These are phyloP conservation scores for Euglossa dilemma DNA, from an alignment of 1,140 invertebrate species.

Conservation along the genomic window DNA sequence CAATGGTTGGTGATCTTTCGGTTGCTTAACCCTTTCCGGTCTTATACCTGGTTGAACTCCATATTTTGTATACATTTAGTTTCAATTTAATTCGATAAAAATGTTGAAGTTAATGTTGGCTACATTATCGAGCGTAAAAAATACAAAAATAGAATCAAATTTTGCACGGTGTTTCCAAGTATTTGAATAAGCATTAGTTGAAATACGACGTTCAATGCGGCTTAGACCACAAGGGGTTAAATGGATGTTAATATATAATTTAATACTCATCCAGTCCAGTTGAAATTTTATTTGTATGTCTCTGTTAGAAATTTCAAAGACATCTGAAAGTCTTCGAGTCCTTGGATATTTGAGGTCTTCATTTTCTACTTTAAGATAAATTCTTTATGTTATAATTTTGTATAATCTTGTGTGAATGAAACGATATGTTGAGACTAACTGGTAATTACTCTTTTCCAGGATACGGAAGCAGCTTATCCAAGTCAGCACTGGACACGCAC, in stretches of 20 bases:
- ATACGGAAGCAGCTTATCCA: constrained; percentile 90
- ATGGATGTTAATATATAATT: background rate
- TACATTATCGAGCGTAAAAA: too few relatives aligned
- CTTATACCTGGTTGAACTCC: too few relatives aligned
- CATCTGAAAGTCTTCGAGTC: background rate
- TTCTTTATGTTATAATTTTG: background rate
- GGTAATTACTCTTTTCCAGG: constrained; percentile 83
- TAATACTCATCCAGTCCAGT: background rate
- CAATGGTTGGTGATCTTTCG: background rate
- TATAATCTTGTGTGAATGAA: background rate
- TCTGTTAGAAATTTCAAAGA: background rate
- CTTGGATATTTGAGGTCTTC: background rate
- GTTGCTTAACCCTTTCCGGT: too few relatives aligned
- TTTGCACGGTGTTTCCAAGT: too few relatives aligned
- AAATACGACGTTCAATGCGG: too few relatives aligned
- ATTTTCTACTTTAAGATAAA: background rate
- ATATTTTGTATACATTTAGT: too few relatives aligned
- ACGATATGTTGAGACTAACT: background rate
- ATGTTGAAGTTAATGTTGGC: too few relatives aligned
- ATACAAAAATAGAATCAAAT: too few relatives aligned
- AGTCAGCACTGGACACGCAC: constrained; percentile 91
- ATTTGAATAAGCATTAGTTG: too few relatives aligned
- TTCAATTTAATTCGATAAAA: too few relatives aligned
- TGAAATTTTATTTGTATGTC: background rate
- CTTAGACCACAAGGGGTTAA: too few relatives aligned